Conservation (phyloP, 2,888 invertebrate species). For the Dynastes maya region DNA sequence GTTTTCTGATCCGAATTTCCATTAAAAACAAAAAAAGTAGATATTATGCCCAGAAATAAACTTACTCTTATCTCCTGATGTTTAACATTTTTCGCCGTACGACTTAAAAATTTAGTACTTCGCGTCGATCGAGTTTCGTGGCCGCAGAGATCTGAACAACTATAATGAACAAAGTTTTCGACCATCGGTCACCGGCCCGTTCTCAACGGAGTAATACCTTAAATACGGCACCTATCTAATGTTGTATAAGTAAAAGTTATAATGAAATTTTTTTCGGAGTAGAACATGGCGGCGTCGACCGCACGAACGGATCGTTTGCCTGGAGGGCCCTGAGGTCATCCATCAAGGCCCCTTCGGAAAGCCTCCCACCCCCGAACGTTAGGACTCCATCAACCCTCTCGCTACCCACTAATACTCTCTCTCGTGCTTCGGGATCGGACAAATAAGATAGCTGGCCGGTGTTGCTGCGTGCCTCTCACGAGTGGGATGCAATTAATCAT, state of each 20-base stretch:
- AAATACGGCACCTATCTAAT: slow-evolving; percentile 53
- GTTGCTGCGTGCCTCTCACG: slow-evolving; percentile 48
- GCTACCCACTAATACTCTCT: slow-evolving; percentile 43
- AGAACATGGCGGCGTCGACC: slow-evolving; percentile 52
- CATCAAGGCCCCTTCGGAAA: slow-evolving; percentile 68
- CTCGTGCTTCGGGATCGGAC: slow-evolving; percentile 51
- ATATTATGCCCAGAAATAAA: neutral
- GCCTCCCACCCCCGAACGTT: slow-evolving; percentile 53
- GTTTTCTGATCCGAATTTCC: slow-evolving; percentile 7
- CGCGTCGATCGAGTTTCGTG: slow-evolving; percentile 8
- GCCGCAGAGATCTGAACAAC: slow-evolving; percentile 34
- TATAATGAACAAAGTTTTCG: slow-evolving; percentile 49
- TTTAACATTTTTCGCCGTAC: neutral
- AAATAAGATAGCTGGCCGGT: slow-evolving; percentile 49
- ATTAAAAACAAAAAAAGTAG: slow-evolving; percentile 8
- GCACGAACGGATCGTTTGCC: slow-evolving; percentile 54
- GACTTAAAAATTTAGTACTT: slow-evolving; percentile 43
- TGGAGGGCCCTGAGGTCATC: slow-evolving; percentile 69
- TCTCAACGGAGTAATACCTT: slow-evolving; percentile 63
- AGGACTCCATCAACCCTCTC: slow-evolving; percentile 46
- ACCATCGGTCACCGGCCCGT: slow-evolving; percentile 33
- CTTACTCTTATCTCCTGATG: neutral
- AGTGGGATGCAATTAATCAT: slow-evolving; percentile 50
- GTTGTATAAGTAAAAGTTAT: slow-evolving; percentile 57
- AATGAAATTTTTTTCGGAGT: slow-evolving; percentile 60